Conservation (phyloP, 2,113 vertebrate species). For the Aptenodytes patagonicus region DNA sequence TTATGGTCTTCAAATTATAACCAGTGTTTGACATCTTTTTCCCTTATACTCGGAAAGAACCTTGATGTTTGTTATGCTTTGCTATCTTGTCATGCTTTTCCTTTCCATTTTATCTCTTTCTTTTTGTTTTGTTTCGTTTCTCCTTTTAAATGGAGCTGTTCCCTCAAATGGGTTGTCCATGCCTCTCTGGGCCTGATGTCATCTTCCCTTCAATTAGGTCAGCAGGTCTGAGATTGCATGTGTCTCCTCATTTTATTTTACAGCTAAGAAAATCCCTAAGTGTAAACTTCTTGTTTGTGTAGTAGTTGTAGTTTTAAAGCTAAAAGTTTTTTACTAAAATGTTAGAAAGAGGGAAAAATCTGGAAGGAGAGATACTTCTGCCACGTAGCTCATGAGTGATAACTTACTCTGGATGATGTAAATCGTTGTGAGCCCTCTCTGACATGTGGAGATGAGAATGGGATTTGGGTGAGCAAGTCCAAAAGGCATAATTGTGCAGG, state of each 20-base stretch:
- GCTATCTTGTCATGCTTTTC: not conserved
- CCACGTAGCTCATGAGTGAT: not conserved
- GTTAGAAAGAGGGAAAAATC: not conserved
- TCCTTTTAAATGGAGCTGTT: not conserved
- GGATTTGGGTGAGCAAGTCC: not conserved
- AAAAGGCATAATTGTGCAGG: not conserved
- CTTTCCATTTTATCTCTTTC: not conserved
- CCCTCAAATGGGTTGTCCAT: not conserved
- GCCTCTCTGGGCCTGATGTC: not conserved
- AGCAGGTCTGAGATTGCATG: not conserved
- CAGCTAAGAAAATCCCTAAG: not conserved
- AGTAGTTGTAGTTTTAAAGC: not conserved
- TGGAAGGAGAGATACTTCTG: not conserved
- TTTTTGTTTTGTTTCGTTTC: not conserved
- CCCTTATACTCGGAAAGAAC: not conserved
- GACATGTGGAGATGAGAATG: not conserved
- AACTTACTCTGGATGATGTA: not conserved
- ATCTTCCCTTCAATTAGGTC: not conserved
- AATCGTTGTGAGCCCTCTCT: not conserved
- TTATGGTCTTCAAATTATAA: not conserved
- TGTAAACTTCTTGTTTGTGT: not conserved
- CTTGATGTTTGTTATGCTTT: not conserved
- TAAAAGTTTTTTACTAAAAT: not conserved
- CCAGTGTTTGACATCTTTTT: not conserved
- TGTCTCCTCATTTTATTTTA: not conserved